Evolutionary conservation across 2,113 vertebrate genomes (phyloP), one percentile per base, ranked within the genome.

Genomic region (Acanthisitta chloris): DNA sequence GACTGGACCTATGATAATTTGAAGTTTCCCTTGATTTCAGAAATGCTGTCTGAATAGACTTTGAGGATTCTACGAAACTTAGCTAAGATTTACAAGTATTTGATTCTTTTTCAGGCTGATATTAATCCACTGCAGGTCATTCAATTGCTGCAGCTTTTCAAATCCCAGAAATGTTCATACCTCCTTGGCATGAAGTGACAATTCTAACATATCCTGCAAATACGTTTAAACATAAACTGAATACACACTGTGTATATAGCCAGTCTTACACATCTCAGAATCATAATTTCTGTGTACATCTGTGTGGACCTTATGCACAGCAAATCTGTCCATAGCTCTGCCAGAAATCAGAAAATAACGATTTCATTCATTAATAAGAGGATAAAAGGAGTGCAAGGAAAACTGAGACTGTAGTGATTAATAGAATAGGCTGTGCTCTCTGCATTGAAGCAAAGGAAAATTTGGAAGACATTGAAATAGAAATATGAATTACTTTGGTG

Each of bases 211-310:
- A 62, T 45, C 16, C 10, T 67, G 62, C 34, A 54, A 91, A 58
- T 18, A 48, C 21, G 9, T 80, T 86, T 66, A 55, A 86, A 74
- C 4, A 43, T 61, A 29, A 79, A 66, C 17, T 38, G 10, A 15
- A 26, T 57, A 7, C 2, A 34, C 12, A 11, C 7, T 34, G 6
- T 6, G 2, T n/a, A 65, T 2, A 1, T 6, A 78, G 8, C 6
- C 17, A 55, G 19, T 28, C 42, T 88, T 51, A 45, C 26, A 34
- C 4, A 18, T 38, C 26, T 52, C 24, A 46, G 49, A 58, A 40
- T 34, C 38, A 24, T 16, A 81, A 48, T 25, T 51, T 28, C 26
- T 72, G 13, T 40, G 31, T 6, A 23, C 3, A 34, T 34, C 43
- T 64, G 1, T 42, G 14, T 19, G 7, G 31, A 64, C 67, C 6